Evolutionary conservation across 92 coral and sea anemone species (phyloP).

Genomic region (Micromussa lordhowensis): DNA sequence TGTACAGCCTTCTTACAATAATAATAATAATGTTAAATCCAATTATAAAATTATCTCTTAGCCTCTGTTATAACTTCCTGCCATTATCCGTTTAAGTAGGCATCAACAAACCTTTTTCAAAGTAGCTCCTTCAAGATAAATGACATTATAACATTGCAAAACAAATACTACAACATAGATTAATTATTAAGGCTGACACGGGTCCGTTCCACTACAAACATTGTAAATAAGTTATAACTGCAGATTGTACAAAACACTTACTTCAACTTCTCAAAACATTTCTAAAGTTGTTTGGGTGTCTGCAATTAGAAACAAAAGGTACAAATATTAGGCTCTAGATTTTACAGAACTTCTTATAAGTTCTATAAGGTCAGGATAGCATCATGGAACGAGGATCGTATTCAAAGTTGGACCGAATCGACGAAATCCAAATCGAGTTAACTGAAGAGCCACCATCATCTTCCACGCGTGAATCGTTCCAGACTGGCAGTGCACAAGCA

Average conservation of each 20-base stretch:
- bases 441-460: neutral
- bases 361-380: neutral
- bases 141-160: neutral
- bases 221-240: neutral
- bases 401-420: conserved; percentile 19
- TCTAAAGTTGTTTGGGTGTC: neutral
- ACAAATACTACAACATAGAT: neutral
- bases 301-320: neutral
- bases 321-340: neutral
- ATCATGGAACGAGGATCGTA: conserved; percentile 39
- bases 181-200: neutral
- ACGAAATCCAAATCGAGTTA: conserved; percentile 23
- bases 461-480: neutral
- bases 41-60: neutral
- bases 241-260: neutral
- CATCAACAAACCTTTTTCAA: neutral
- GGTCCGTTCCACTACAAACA: neutral
- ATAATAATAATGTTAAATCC: neutral
- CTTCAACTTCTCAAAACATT: neutral
- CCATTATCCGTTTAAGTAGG: neutral
- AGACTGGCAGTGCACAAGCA: neutral
- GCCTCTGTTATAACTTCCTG: neutral
- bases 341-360: neutral
- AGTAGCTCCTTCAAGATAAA: neutral
- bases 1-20: neutral